These are phyloP conservation scores for Podarcis muralis DNA, from an alignment of 2,113 vertebrate genomes.

Conservation along the genomic window DNA sequence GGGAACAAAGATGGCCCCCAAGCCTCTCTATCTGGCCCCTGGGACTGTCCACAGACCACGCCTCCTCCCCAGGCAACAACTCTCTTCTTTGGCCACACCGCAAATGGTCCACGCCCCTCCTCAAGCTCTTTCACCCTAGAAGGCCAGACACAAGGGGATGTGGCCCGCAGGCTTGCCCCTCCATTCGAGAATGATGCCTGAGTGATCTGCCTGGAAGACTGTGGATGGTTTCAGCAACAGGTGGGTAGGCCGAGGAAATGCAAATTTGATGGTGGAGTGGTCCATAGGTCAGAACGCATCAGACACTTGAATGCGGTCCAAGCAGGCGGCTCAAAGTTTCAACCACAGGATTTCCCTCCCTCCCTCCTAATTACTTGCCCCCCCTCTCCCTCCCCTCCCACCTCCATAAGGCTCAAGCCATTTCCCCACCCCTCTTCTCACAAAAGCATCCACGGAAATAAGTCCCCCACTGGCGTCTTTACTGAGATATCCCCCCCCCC, in stretches of 20 bases:
- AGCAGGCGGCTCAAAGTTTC: not conserved
- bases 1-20: too few relatives aligned
- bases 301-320: not conserved
- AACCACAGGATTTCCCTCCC: slow-evolving; percentile 29
- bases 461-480: slow-evolving; percentile 16
- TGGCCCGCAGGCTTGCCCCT: too few relatives aligned
- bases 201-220: too few relatives aligned
- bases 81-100: too few relatives aligned
- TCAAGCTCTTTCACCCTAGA: too few relatives aligned
- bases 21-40: too few relatives aligned
- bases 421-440: not conserved
- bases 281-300: not conserved
- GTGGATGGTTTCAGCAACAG: not conserved
- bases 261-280: not conserved
- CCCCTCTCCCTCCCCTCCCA: not conserved
- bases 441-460: slow-evolving; percentile 1
- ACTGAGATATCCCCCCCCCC: slow-evolving; percentile 25
- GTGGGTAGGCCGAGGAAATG: not conserved
- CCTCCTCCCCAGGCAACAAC: too few relatives aligned
- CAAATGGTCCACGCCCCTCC: too few relatives aligned
- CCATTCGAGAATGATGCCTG: too few relatives aligned
- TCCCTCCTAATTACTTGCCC: slow-evolving; percentile 46
- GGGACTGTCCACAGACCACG: too few relatives aligned
- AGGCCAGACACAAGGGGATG: too few relatives aligned
- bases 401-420: not conserved